phyloP scores from a whole-genome alignment of 2,113 vertebrate genomes.

The Turnix velox region DNA sequence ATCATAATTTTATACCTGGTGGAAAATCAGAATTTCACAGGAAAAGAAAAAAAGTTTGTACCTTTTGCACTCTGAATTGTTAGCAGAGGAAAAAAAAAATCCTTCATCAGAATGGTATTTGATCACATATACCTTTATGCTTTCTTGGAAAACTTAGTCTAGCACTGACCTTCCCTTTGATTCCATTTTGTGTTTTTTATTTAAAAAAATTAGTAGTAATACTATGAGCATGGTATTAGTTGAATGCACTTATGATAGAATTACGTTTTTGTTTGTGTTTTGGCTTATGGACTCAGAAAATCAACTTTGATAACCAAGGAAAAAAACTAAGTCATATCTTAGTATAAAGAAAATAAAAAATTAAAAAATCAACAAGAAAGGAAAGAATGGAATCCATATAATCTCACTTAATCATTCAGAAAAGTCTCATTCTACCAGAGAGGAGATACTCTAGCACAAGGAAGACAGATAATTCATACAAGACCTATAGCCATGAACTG shows the following conservation, averaged over 20 bases:
- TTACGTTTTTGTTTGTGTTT: background rate
- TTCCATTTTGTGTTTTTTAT: background rate
- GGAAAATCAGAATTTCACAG: background rate
- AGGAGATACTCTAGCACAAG: background rate
- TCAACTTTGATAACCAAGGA: background rate
- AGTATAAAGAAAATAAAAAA: background rate
- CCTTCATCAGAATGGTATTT: background rate
- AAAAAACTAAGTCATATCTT: background rate
- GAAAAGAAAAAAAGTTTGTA: background rate
- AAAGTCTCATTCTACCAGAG: background rate
- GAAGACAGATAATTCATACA: background rate
- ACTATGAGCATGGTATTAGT: background rate
- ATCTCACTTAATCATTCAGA: background rate
- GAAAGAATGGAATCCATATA: background rate
- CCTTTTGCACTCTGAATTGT: background rate
- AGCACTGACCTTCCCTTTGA: background rate
- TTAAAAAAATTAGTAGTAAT: background rate
- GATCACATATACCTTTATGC: fast-evolving
- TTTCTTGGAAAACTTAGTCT: background rate
- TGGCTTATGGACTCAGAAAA: background rate
- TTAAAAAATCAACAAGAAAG: background rate
- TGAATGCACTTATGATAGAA: background rate
- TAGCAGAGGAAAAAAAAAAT: background rate
- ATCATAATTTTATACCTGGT: background rate
- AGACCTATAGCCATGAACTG: background rate